Base-by-base conservation (phyloP, 2,113 vertebrate species). In the Serilophus lunatus region DNA sequence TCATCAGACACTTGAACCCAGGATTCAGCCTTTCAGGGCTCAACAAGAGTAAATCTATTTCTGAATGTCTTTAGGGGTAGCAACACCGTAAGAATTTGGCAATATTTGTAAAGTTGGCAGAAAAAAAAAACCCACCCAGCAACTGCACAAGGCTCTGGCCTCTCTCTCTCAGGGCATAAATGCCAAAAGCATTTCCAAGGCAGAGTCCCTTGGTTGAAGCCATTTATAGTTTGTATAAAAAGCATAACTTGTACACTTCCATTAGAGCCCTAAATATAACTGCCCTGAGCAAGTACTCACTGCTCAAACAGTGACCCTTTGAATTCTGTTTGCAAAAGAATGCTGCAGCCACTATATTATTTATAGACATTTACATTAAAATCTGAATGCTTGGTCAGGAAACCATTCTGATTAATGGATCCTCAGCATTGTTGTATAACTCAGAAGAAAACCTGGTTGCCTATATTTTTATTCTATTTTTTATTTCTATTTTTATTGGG, bases 171-270 rank as follows among this genome's bases (percentile, higher is more conserved):
- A 7, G 3, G 36, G 77, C 70, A 2, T 5, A 61, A 88, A 14
- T 71, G 76, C 94, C 77, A 96, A 92, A 56, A 0, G 31, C 45
- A 63, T 94, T 93, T 96, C 86, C 61, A 77, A 94, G 84, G 18
- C 66, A 4, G 18, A 65, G 59, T 20, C 47, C 84, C 92, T 95
- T n/a, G 69, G 83, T 59, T 83, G 81, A 25, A 71, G 94, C 91
- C 90, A 92, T 97, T 97, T 97, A 92, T 95, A 97, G 91, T 96
- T 96, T 88, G 71, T 68, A 88, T 88, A 93, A 95, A 93, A 95
- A 96, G 84, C 93, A 38, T 86, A 96, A 94, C 86, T 95, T 88
- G 95, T 92, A 60, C 84, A 85, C 88, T 95, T 94, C 92, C 88
- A 93, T 91, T 86, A 72, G 57, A 91, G 93, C 33, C 91, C 92